Base-by-base conservation (phyloP, 2,888 invertebrate genomes). In the Zhengitettix transpicula region DNA sequence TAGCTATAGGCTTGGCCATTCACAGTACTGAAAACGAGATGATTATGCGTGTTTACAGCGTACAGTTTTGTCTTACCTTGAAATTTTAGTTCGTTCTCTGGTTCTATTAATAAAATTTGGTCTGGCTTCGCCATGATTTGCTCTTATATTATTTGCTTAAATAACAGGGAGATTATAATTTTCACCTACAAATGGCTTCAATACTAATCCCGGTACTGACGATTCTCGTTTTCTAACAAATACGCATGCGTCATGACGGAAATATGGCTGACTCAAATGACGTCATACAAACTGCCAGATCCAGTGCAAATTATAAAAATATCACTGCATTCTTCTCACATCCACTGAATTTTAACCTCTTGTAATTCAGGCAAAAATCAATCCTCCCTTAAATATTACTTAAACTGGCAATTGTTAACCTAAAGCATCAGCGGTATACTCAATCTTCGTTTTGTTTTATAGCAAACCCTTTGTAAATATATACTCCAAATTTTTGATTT, bases 81-180 rank as follows among this genome's bases (percentile, higher is more conserved):
- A 78, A 93, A 93, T 79, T 85, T 87, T 70, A 93, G 82, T 78
- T 92, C 93, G 76, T 82, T 81, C 77, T 85, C 84, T 69, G 93
- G 93, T 71, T 91, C 89, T 81, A 93, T 89, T 73, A 81, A 79
- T 76, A 93, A 79, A 73, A 89, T 81, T 75, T 89, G 89, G 74
- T 87, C 87, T 69, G 81, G 82, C 72, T 81, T 83, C 71, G 80
- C 78, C 82, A 81, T 81, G 74, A 72, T 77, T 70, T 69, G 57
- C 42, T 61, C 57, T 60, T 56, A 52, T n/a, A 47, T 12, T 47
- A 14, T 47, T n/a, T 14, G n/a, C n/a, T n/a, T n/a, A 47, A 47
- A 47, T n/a, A 14, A 47, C 47, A 28, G 28, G 28, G 28, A 28
- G 28, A 28, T 28, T 28, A 28, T 28, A 28, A 28, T 28, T 28